Percentiles rank a stretch among this genome's conserved stretches.
Conservation (phyloP, 2,113 vertebrate genomes). For the Apus apus region DNA sequence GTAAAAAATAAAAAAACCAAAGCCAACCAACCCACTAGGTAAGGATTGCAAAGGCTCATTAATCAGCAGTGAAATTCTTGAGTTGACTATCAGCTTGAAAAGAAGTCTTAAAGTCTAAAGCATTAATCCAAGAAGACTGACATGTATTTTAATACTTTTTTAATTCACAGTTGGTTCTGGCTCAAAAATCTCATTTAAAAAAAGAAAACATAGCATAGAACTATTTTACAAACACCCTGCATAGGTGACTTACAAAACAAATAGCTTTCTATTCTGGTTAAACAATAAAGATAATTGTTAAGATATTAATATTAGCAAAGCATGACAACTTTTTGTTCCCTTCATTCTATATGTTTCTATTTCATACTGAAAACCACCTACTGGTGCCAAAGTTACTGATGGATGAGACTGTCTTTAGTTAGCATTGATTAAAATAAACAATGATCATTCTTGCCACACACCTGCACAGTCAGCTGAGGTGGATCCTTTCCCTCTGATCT, state of each 20-base stretch:
- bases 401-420: not conserved
- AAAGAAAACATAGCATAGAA: not conserved
- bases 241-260: not conserved
- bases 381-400: not conserved
- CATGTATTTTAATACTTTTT: not conserved
- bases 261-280: not conserved
- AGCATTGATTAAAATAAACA: not conserved
- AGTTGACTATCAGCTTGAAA: not conserved
- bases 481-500: constrained; percentile 76
- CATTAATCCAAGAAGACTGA: not conserved
- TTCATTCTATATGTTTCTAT: not conserved
- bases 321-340: not conserved
- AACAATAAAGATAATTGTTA: not conserved
- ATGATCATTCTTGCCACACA: constrained; percentile 22
- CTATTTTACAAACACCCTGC: not conserved
- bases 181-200: not conserved
- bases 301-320: not conserved
- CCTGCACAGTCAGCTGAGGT: constrained; percentile 83
- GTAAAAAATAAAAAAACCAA: not conserved
- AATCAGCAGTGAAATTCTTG: not conserved
- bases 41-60: not conserved
- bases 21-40: not conserved
- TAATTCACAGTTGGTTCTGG: not conserved
- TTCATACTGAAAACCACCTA: not conserved
- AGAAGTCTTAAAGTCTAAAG: constrained; percentile 8